Conservation (phyloP, 2,888 invertebrate genomes). For the Stictocephala bisonia region DNA sequence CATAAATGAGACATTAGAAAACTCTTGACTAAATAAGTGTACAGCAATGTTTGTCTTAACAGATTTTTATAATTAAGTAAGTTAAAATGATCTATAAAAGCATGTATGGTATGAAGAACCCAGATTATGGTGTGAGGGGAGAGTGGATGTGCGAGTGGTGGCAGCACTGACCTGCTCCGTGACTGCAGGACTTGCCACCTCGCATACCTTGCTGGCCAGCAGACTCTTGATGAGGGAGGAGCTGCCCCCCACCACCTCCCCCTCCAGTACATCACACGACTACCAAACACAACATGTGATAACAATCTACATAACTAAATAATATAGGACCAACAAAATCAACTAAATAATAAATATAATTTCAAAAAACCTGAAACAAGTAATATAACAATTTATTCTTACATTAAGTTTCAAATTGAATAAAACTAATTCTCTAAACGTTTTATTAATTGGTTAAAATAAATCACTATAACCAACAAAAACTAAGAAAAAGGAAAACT, state of each 20-base stretch:
- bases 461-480: too few relatives aligned
- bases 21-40: too few relatives aligned
- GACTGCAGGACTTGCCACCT: constrained; percentile 67
- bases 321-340: not conserved
- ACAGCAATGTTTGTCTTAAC: too few relatives aligned
- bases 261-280: constrained; percentile 14
- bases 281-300: not conserved
- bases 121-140: too few relatives aligned
- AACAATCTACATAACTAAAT: not conserved
- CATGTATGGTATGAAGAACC: too few relatives aligned
- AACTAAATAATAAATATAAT: not conserved
- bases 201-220: constrained; percentile 91
- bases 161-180: constrained; percentile 54
- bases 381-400: too few relatives aligned
- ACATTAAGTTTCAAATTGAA: too few relatives aligned
- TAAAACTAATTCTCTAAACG: not conserved
- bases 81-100: too few relatives aligned
- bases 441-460: too few relatives aligned
- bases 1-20: too few relatives aligned
- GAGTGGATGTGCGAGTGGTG: constrained; percentile 1
- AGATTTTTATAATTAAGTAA: too few relatives aligned
- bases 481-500: too few relatives aligned
- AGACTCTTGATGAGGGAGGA: constrained; percentile 93
- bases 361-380: not conserved
- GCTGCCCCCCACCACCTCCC: constrained; percentile 23